Evolutionary conservation across 2,113 vertebrate genomes (phyloP).

Genomic region (Oostethus manadensis): DNA sequence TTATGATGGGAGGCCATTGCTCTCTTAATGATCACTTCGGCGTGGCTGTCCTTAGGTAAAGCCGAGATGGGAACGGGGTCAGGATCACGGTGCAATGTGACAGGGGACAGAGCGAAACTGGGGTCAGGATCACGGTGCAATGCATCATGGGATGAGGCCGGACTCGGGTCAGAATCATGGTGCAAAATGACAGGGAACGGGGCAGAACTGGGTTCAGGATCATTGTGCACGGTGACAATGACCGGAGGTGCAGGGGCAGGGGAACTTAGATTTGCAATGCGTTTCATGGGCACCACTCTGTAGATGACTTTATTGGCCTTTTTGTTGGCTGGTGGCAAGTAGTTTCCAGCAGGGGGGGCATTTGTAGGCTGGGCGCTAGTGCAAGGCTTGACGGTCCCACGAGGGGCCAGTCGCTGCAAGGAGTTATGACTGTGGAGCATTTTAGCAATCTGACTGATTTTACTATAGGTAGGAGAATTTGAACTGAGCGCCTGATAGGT

Average conservation of each 20-base stretch:
- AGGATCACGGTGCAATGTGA: no score
- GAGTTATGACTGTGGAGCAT: conserved; percentile 61
- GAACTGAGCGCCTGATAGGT: conserved; percentile 58
- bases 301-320: conserved; percentile 36
- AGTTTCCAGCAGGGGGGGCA: conserved; percentile 5
- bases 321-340: not conserved
- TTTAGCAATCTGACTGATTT: conserved; percentile 71
- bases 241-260: conserved; percentile 6
- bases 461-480: conserved; percentile 59
- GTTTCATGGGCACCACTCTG: conserved; percentile 46
- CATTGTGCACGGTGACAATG: conserved; percentile 7
- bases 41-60: conserved; percentile 21
- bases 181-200: no score
- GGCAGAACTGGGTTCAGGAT: conserved; percentile 11
- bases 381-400: conserved; percentile 46
- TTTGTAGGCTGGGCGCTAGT: conserved; percentile 2
- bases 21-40: conserved; percentile 60
- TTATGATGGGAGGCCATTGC: conserved; percentile 55
- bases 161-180: no score
- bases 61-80: not conserved
- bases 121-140: no score
- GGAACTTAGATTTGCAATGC: not conserved
- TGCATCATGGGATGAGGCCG: no score
- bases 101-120: no score
- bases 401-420: conserved; percentile 50